Conservation (phyloP, 2,888 invertebrate genomes). For the Dasypogon diadema region DNA sequence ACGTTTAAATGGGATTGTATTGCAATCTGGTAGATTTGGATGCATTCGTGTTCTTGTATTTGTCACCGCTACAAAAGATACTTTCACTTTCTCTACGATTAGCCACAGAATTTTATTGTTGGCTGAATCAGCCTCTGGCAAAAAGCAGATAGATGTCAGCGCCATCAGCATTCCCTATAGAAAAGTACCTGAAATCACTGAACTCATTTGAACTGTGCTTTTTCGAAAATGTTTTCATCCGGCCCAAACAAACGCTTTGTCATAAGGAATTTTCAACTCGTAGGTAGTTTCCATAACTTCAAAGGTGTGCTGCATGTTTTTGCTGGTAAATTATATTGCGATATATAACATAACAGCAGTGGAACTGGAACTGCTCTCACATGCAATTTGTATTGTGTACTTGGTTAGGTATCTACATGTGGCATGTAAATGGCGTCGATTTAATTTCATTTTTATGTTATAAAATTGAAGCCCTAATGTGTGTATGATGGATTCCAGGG, state of each 20-base stretch:
- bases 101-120: conserved; percentile 12
- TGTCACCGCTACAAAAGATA: conserved; percentile 37
- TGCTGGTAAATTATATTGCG: not conserved
- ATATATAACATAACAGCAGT: not conserved
- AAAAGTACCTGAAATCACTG: not conserved
- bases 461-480: not conserved
- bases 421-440: not conserved
- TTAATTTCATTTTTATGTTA: conserved; percentile 11
- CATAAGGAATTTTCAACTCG: not conserved
- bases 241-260: not conserved
- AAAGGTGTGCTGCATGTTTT: not conserved
- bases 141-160: not conserved
- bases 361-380: no score
- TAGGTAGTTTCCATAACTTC: not conserved
- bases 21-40: not conserved
- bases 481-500: not conserved
- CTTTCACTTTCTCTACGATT: conserved; percentile 35
- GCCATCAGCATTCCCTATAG: not conserved
- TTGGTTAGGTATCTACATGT: not conserved
- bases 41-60: conserved; percentile 8
- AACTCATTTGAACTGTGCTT: not conserved
- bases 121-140: not conserved
- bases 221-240: not conserved
- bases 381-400: conserved; percentile 3
- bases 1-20: not conserved